Evolutionary conservation across 2,113 vertebrate species (phyloP), one percentile per base, ranked within the genome.

Genomic region (Equus przewalskii): DNA sequence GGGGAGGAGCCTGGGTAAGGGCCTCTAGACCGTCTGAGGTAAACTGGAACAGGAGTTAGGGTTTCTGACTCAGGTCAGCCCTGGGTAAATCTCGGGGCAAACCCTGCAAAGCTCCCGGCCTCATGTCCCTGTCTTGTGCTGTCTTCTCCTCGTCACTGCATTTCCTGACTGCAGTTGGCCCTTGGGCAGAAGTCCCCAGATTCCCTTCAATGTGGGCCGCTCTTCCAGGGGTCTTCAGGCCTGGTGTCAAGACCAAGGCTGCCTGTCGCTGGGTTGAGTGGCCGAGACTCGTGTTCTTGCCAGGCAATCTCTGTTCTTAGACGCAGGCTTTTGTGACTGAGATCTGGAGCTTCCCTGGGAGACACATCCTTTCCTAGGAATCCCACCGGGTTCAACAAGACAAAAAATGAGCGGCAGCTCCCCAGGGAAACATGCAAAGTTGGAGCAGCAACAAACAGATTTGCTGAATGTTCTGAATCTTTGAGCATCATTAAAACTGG

Each of bases 401-500:
- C 58, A 75, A 81, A 93, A 97, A 87, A 72, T 30, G 51, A 97
- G 75, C 22, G 7, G 82, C 33, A 18, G 70, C 62, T 95, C 95
- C 49, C 78, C 46, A 75, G 94, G 88, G 97, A 94, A 89, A 95
- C 72, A 91, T 3, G 6, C 33, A 84, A 96, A 95, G 73, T 82
- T 89, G 51, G 82, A 89, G 93, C 44, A 91, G 67, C 56, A 58
- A 85, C 85, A 90, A 96, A 69, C 80, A 93, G 81, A 95, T 96
- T 91, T 94, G 72, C 46, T 69, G 64, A 97, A 93, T 88, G 78
- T 91, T 94, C 84, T 36, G 19, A 94, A 93, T 91, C 89, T 97
- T 95, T 70, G 85, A 96, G 90, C 87, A 76, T 97, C 96, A 85
- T 98, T 97, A 97, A 98, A 94, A 97, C 62, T 81, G 58, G 11